These are phyloP conservation scores for Muscicapa striata DNA, from an alignment of 2,797 vertebrate species.

Conservation along the genomic window DNA sequence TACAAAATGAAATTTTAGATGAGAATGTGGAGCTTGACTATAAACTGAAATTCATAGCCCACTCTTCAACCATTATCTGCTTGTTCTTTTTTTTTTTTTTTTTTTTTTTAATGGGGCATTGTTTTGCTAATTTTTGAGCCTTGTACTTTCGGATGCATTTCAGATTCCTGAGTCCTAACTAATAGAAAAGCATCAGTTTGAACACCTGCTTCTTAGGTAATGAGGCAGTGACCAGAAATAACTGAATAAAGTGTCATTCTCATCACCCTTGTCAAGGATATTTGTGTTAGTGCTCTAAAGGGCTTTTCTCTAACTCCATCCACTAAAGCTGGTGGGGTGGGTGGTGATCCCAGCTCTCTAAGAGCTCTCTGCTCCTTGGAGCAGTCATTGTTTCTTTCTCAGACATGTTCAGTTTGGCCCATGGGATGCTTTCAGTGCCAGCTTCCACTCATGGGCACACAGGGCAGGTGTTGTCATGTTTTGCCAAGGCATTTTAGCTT, in stretches of 20 bases:
- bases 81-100: neutral
- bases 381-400: neutral
- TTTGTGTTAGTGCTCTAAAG: neutral
- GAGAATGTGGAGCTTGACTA: neutral
- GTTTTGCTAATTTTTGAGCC: neutral
- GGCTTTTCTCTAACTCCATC: neutral
- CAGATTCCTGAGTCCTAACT: neutral
- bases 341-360: neutral
- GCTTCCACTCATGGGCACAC: neutral
- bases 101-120: neutral
- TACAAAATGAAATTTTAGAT: neutral
- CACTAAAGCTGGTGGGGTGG: neutral
- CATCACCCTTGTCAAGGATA: neutral
- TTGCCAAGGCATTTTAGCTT: neutral
- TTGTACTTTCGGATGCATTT: neutral
- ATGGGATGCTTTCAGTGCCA: fast-evolving
- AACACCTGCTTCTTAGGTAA: neutral
- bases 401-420: neutral
- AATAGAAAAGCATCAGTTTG: neutral
- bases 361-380: neutral
- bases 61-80: neutral
- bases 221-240: neutral
- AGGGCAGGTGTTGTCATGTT: neutral
- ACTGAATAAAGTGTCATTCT: neutral
- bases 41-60: neutral